A percentile compares a stretch with the other conserved stretches of the same genome.
These are phyloP conservation scores for Xanthorhoe designata DNA, from an alignment of 2,888 invertebrate genomes.

Conservation along the genomic window DNA sequence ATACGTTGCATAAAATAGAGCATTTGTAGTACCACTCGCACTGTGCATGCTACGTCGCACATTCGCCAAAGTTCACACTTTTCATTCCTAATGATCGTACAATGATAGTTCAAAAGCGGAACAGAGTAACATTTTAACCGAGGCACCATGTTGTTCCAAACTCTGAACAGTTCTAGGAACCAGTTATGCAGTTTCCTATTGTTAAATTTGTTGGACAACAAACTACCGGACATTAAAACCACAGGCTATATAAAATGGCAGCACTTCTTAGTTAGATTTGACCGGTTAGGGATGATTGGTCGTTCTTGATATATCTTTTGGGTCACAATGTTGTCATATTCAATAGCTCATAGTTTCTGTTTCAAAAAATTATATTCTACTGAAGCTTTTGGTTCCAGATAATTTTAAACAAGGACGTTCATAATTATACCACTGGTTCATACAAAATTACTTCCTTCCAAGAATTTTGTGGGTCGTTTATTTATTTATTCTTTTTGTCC, in stretches of 20 bases:
- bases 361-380: no score
- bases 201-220: conserved; percentile 62
- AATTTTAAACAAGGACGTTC: no score
- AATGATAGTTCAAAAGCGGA: conserved; percentile 44
- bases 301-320: not conserved
- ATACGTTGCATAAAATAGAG: no score
- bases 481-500: no score
- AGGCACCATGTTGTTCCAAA: conserved; percentile 60
- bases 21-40: no score
- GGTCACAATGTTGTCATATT: not conserved
- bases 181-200: conserved; percentile 57
- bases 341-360: no score
- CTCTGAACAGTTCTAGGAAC: conserved; percentile 37
- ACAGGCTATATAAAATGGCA: conserved; percentile 41
- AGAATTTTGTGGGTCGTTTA: no score
- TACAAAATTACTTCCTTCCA: no score
- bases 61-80: not conserved
- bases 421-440: no score
- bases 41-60: not conserved
- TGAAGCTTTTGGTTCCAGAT: no score
- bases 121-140: conserved; percentile 58
- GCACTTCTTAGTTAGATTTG: not conserved
- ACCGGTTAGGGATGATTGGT: no score
- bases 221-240: conserved; percentile 55
- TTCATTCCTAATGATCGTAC: conserved; percentile 15